A percentile compares a stretch with the other conserved stretches of the same genome.
Evolutionary conservation across 2,113 vertebrate species (phyloP).

Genomic region (Tinamus guttatus): DNA sequence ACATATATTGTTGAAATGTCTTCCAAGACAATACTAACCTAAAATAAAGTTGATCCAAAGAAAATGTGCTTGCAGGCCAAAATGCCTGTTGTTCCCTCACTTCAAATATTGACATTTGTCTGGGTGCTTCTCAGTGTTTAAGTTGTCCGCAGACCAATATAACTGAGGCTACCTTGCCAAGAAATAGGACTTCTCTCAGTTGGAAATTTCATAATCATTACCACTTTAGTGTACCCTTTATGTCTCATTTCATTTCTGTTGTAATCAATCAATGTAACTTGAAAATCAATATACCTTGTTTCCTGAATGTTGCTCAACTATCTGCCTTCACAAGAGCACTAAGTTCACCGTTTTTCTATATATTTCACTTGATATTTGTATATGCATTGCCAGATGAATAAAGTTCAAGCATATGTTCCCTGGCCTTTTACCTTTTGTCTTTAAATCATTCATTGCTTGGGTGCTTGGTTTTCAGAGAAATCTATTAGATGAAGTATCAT

Average conservation of each 20-base stretch:
- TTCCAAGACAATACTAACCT: conserved; percentile 56
- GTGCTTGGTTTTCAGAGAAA: not conserved
- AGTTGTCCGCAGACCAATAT: conserved; percentile 73
- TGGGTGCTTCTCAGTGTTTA: conserved; percentile 77
- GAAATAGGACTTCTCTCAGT: conserved; percentile 45
- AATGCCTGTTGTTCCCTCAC: conserved; percentile 60
- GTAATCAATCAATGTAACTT: conserved; percentile 58
- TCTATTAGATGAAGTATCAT: not conserved
- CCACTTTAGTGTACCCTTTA: conserved; percentile 53
- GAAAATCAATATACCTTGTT: not conserved
- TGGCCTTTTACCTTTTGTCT: not conserved
- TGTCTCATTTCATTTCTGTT: conserved; percentile 38
- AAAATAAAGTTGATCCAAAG: conserved; percentile 70
- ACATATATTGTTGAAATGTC: conserved; percentile 46
- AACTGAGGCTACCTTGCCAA: conserved; percentile 41
- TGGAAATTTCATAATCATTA: conserved; percentile 62
- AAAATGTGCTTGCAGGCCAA: conserved; percentile 75
- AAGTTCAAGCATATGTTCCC: not conserved
- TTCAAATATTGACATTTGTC: conserved; percentile 81
- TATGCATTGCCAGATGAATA: not conserved
- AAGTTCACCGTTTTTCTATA: not conserved
- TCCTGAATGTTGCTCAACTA: not conserved
- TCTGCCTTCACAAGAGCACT: not conserved
- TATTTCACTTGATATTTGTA: not conserved
- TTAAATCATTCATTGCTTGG: not conserved